A percentile compares a stretch with the other conserved stretches of the same genome.
These are phyloP conservation scores for Hirtodrosophila cameraria DNA, from an alignment of 2,888 invertebrate species.

Conservation along the genomic window DNA sequence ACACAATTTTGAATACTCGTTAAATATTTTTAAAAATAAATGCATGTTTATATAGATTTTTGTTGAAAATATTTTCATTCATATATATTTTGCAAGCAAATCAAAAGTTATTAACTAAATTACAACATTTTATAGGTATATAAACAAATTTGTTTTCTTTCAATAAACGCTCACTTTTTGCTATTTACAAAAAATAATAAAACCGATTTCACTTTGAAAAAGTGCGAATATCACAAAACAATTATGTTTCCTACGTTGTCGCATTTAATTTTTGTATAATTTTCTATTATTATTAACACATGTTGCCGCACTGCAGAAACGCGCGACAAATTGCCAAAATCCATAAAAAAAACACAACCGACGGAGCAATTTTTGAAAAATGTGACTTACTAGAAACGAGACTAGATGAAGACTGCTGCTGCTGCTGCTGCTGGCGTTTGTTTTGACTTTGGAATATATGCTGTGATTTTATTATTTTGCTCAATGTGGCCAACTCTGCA, in stretches of 20 bases:
- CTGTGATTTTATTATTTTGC: conserved; percentile 21
- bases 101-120: too few species aligned
- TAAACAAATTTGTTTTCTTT: too few species aligned
- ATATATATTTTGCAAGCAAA: conserved; percentile 7
- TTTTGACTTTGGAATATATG: conserved; percentile 26
- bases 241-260: conserved; percentile 32
- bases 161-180: conserved; percentile 29
- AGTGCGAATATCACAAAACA: conserved; percentile 33
- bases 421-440: conserved; percentile 40
- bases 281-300: conserved; percentile 26
- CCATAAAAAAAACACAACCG: conserved; percentile 18
- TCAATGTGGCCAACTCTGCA: conserved; percentile 23
- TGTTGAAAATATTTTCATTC: conserved; percentile 19
- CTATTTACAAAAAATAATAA: conserved; percentile 4
- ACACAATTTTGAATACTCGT: conserved; percentile 34
- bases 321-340: conserved; percentile 20
- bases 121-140: too few species aligned
- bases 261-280: conserved; percentile 23
- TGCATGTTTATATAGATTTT: conserved; percentile 29
- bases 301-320: conserved; percentile 17
- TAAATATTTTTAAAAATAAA: conserved; percentile 43
- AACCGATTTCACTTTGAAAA: conserved; percentile 47
- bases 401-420: conserved; percentile 62
- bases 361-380: conserved; percentile 27
- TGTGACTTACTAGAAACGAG: conserved; percentile 67